A percentile compares a stretch with the other conserved stretches of the same genome.
Evolutionary conservation across 2,888 invertebrate genomes (phyloP).

Genomic region (Meiosimyza decipiens): DNA sequence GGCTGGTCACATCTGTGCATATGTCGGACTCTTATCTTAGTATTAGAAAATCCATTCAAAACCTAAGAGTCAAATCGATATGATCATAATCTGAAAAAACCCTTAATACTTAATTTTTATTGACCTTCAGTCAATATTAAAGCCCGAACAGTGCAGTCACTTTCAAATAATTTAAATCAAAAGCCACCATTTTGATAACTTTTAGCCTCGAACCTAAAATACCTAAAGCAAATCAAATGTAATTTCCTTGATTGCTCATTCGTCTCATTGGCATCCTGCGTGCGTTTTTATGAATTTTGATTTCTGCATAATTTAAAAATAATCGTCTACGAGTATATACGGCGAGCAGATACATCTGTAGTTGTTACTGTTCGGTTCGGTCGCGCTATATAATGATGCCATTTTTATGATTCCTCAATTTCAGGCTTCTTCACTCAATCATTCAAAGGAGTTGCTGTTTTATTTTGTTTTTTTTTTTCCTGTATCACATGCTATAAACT

Average conservation of each 20-base stretch:
- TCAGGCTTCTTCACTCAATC: constrained; percentile 8
- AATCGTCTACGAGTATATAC: too few relatives aligned
- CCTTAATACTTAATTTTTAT: too few relatives aligned
- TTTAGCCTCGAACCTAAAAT: too few relatives aligned
- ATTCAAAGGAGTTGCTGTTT: constrained; percentile 1
- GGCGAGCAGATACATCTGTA: background rate
- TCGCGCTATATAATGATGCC: constrained; percentile 27
- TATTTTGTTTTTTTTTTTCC: background rate
- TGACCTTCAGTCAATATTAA: too few relatives aligned
- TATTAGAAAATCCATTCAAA: too few relatives aligned
- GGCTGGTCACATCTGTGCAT: too few relatives aligned
- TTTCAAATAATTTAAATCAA: too few relatives aligned
- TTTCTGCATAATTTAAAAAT: constrained; percentile 33
- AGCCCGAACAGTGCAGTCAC: too few relatives aligned
- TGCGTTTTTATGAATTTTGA: constrained; percentile 20
- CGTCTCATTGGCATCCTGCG: constrained; percentile 33
- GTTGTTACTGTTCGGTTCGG: constrained; percentile 20
- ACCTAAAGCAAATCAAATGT: constrained; percentile 5
- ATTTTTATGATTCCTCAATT: constrained; percentile 31
- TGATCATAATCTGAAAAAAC: too few relatives aligned
- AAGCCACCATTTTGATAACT: too few relatives aligned
- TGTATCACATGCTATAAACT: constrained; percentile 9
- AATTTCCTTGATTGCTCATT: constrained; percentile 32
- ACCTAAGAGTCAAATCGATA: too few relatives aligned
- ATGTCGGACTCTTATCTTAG: too few relatives aligned